Evolutionary conservation across 2,797 vertebrate genomes (phyloP), one percentile per base, ranked within the genome.

Genomic region (Lerista edwardsae): DNA sequence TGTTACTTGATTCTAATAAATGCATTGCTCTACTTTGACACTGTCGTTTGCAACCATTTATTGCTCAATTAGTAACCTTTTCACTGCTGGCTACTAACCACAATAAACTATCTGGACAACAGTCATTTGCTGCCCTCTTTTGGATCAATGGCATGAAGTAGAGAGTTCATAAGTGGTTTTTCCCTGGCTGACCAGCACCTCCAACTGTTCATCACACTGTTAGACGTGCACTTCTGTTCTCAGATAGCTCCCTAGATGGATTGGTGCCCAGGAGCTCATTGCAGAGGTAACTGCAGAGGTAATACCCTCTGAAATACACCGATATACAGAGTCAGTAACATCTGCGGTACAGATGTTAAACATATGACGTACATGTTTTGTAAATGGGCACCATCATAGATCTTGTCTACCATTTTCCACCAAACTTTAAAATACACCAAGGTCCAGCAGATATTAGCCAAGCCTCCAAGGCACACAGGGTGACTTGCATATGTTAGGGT

Each of bases 41-140:
- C 34, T 39, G 19, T 36, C 4, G 5, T 36, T 39, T 69, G 34
- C 21, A 27, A 12, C 36, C 15, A 5, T 17, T 17, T 51, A 29
- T 75, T 31, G 29, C 19, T 51, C 19, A 34, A 36, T 23, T 23
- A 23, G 55, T 61, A 76, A 57, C 34, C 67, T 36, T 10, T 61
- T 85, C 62, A 74, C 11, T 92, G 91, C 88, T 86, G 86, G 55
- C 61, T 79, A 65, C 47, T 92, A 91, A 91, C 83, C 90, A 84
- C 59, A 59, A 88, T 74, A 86, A 44, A 79, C 44, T 47, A 29
- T 44, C 17, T 73, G 75, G 55, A 88, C 84, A 80, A 87, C 14
- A 91, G 93, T 85, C 82, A 86, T 93, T 83, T 96, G 94, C 96
- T 96, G 96, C 96, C 96, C 96, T 95, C 96, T 96, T 94, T 96